These are phyloP conservation scores for Agrotis puta DNA, from an alignment of 2,888 invertebrate species.

Conservation along the genomic window DNA sequence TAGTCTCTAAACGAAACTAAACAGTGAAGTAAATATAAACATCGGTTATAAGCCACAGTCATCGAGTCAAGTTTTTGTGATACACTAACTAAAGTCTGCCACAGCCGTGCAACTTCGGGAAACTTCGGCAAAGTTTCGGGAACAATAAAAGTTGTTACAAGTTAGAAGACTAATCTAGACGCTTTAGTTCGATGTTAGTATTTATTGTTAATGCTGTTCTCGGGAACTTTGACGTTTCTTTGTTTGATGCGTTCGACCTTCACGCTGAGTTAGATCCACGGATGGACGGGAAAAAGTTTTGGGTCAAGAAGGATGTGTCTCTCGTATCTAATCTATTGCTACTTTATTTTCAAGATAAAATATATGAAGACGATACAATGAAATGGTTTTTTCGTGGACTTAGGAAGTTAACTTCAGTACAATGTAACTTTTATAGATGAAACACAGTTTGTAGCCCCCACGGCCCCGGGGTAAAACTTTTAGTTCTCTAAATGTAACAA, in stretches of 20 bases:
- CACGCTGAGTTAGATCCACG: constrained; percentile 11
- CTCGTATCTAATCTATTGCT: constrained; percentile 3
- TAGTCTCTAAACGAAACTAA: constrained; percentile 38
- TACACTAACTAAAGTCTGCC: constrained; percentile 31
- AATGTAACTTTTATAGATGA: background rate
- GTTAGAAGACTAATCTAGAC: constrained; percentile 57
- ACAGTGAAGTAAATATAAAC: constrained; percentile 48
- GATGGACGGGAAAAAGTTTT: constrained; percentile 5
- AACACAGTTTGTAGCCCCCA: constrained; percentile 3
- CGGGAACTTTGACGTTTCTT: constrained; percentile 42
- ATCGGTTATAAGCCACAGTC: constrained; percentile 49
- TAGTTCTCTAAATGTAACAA: constrained; percentile 5
- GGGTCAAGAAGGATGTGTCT: background rate
- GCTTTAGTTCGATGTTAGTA: constrained; percentile 52
- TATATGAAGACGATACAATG: constrained; percentile 8
- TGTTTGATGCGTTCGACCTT: constrained; percentile 36
- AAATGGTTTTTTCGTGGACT: constrained; percentile 10
- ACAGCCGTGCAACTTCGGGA: constrained; percentile 40
- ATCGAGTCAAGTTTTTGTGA: constrained; percentile 49
- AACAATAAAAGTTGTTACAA: constrained; percentile 59
- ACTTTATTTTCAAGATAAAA: background rate
- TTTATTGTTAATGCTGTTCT: constrained; percentile 58
- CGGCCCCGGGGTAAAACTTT: background rate
- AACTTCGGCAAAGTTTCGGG: constrained; percentile 44
- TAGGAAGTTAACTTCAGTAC: background rate